Base-by-base conservation (phyloP, 1,140 invertebrate species). In the Drosophila ambigua region DNA sequence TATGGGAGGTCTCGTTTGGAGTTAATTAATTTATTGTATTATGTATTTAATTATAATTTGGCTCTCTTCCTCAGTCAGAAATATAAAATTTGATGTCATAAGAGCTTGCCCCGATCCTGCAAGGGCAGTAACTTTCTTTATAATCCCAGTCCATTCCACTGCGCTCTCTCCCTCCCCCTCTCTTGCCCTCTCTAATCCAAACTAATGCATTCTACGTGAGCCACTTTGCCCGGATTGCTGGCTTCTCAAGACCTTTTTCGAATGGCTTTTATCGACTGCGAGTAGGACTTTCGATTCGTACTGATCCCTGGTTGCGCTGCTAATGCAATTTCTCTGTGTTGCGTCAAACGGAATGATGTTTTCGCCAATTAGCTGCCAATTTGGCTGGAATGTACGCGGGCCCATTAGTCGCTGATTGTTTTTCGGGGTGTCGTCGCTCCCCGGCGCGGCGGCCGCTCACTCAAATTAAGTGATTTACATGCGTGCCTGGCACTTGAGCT, bases 311-410 rank as follows among this genome's bases (percentile, higher is more conserved):
- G n/a, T 8, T 13, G 35, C n/a, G 16, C 43, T 9, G 8, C 13
- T 66, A 78, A 66, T 67, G 65, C 82, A 75, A 82, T 83, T 71
- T 77, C 61, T 24, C 55, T 54, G 57, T 16, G 35, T 28, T 72
- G 48, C 62, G 68, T 71, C 69, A 68, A 76, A 66, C 77, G 77
- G 84, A 77, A 75, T 77, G 79, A 69, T 79, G 72, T 79, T 88
- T 88, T 89, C 84, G 84, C 84, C 83, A 88, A 88, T 88, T 88
- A 88, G 83, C 65, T 67, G 58, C 72, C 72, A 89, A 88, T 88
- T 88, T 71, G 54, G 76, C 24, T 48, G 72, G 51, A 51, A 76
- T 71, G 58, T 57, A 60, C 54, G 51, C 67, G 51, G 48, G 54
- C 59, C 69, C 79, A 89, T 88, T 88, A 87, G 64, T 75, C 63